Evolutionary conservation across 2,797 vertebrate genomes (phyloP), one percentile per base, ranked within the genome.

Genomic region (Agapornis canus): DNA sequence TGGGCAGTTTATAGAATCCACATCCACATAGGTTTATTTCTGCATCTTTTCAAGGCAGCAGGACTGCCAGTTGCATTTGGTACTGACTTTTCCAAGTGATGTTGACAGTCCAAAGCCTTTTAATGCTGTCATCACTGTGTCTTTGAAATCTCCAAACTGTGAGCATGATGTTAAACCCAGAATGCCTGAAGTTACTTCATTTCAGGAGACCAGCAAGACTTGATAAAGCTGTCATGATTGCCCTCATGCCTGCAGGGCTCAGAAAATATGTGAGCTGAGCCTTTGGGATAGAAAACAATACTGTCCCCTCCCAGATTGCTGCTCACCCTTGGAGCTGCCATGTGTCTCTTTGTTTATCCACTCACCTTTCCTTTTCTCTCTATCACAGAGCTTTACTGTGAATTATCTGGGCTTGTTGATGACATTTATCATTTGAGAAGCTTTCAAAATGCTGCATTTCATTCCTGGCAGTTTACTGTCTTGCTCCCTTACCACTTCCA

Each of bases 161-260:
- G 37, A 90, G 39, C 29, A 2, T 49, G 65, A 48, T 92, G 56
- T 82, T 91, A 82, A 92, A 87, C n/a, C 10, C 64, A 54, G 61
- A 93, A 89, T 61, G 51, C 68, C 64, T 45, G 42, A 69, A 91
- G 86, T 91, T 89, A 75, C 73, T 94, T 82, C 82, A 56, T 0
- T 84, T 80, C 22, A 14, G 32, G 61, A 68, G 64, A 66, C 32
- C 1, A 1, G 10, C 32, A 14, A 6, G 78, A 59, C 64, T 71
- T 83, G 82, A 93, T 91, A 87, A 91, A 94, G 35, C 79, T 89
- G 93, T 92, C 61, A 27, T 59, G 69, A 47, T 82, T 80, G 60
- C 31, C 57, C 12, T 75, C 2, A 0, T 75, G 42, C 68, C 89
- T 89, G 60, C 18, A 52, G 48, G 75, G 75, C 68, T 81, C 22